Evolutionary conservation across 2,113 vertebrate species (phyloP).

Genomic region (Oenanthe oenanthe): DNA sequence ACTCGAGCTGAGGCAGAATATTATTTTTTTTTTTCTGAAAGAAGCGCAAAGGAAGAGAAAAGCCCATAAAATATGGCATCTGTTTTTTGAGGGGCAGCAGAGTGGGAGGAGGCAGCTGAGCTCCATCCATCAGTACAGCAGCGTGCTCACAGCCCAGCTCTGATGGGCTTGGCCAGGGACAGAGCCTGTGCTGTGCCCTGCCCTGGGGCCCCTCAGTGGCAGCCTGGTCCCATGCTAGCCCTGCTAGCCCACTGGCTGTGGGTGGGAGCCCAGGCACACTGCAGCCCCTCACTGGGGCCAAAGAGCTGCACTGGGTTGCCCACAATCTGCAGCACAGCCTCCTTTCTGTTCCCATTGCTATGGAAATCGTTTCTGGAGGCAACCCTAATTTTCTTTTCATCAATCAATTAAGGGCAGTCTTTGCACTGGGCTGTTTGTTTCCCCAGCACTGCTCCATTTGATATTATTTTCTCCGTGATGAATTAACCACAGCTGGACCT

Average conservation of each 20-base stretch:
- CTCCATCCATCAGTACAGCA: background rate
- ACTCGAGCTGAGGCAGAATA: background rate
- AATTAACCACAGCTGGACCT: slow-evolving; percentile 48
- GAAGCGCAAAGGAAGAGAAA: background rate
- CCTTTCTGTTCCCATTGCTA: background rate
- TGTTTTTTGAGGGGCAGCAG: background rate
- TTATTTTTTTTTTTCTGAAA: background rate
- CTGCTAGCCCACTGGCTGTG: rapidly evolving
- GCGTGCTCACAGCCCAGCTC: rapidly evolving
- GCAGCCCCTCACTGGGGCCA: background rate
- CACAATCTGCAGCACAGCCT: background rate
- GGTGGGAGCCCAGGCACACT: rapidly evolving
- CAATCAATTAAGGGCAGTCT: slow-evolving; percentile 40
- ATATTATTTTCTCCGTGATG: slow-evolving; percentile 25
- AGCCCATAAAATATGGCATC: background rate
- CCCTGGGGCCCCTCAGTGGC: rapidly evolving
- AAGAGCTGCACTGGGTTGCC: rapidly evolving
- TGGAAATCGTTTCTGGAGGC: slow-evolving; percentile 36
- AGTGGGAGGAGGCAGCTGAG: background rate
- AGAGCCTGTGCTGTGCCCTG: background rate
- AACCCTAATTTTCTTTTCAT: slow-evolving; percentile 42
- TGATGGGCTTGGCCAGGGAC: rapidly evolving
- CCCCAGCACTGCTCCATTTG: background rate
- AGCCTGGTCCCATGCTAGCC: rapidly evolving
- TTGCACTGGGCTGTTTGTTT: slow-evolving; percentile 19